Percentiles rank a stretch among this genome's conserved stretches.
These are phyloP conservation scores for Actenoides lindsayi DNA, from an alignment of 2,113 vertebrate species.

Conservation along the genomic window DNA sequence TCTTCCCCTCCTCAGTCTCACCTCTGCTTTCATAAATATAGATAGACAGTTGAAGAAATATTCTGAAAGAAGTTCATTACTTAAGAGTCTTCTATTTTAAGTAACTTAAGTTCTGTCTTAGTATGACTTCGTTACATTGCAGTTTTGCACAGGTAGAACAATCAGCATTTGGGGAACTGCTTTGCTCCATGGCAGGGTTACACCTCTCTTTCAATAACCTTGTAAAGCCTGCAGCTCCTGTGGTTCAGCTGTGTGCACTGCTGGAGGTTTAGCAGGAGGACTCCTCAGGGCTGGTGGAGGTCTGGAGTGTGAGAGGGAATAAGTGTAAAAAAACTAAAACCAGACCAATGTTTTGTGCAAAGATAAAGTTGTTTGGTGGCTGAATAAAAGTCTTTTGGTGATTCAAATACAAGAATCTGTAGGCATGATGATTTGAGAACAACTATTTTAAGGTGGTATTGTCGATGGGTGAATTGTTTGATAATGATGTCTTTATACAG, in stretches of 20 bases:
- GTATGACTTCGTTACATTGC: not conserved
- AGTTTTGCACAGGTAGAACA: not conserved
- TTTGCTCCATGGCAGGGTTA: not conserved
- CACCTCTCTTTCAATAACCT: not conserved
- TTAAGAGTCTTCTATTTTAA: not conserved
- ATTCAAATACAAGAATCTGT: not conserved
- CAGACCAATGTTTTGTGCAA: not conserved
- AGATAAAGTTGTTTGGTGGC: not conserved
- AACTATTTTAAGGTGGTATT: not conserved
- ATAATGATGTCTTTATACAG: not conserved
- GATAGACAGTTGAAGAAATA: not conserved
- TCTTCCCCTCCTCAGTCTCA: conserved; percentile 23
- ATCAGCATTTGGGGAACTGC: not conserved
- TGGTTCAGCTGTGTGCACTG: not conserved
- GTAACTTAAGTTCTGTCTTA: not conserved
- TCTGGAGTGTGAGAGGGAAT: not conserved
- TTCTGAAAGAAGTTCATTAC: not conserved
- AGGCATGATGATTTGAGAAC: not conserved
- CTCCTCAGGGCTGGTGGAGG: not conserved
- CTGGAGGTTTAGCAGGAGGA: no score
- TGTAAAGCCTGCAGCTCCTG: not conserved
- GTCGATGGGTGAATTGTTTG: not conserved
- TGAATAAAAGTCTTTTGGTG: not conserved
- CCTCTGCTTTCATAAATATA: conserved; percentile 1
- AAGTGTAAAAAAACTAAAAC: no score